A percentile compares a stretch with the other conserved stretches of the same genome.
Conservation (phyloP, 2,797 vertebrate genomes). For the Rhynchotus rufescens region DNA sequence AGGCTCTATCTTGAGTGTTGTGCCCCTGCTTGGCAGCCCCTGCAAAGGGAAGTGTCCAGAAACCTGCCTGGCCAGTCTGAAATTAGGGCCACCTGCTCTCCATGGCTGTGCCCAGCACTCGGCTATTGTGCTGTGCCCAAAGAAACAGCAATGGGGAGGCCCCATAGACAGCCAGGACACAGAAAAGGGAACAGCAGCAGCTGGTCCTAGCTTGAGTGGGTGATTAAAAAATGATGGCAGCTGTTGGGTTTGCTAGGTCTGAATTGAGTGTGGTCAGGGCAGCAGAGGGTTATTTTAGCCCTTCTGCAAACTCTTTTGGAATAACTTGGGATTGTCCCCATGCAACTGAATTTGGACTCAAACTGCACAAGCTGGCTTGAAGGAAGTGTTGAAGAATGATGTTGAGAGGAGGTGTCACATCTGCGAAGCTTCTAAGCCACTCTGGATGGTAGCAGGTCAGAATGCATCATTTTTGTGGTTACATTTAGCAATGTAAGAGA, state of each 20-base stretch:
- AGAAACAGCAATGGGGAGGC: background rate
- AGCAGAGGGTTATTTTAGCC: background rate
- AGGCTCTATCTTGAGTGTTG: background rate
- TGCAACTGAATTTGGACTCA: background rate
- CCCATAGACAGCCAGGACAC: rapidly evolving
- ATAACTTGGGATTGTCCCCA: background rate
- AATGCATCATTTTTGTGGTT: background rate
- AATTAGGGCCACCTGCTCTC: background rate
- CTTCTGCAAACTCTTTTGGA: background rate
- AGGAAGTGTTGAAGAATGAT: background rate
- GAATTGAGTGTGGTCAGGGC: background rate
- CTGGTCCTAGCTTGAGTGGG: background rate
- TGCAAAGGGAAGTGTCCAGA: background rate
- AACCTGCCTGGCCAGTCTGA: background rate
- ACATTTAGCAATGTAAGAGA: rapidly evolving
- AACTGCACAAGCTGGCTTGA: background rate
- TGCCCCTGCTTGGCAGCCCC: background rate
- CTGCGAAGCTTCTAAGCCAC: background rate
- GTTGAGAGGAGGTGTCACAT: rapidly evolving
- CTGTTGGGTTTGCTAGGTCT: background rate
- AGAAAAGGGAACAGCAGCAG: background rate
- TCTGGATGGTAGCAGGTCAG: background rate
- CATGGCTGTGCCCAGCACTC: rapidly evolving
- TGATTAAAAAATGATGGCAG: background rate
- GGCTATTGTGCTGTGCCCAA: background rate